Conservation (phyloP, 1,140 invertebrate species). For the Pogonomyrmex californicus region DNA sequence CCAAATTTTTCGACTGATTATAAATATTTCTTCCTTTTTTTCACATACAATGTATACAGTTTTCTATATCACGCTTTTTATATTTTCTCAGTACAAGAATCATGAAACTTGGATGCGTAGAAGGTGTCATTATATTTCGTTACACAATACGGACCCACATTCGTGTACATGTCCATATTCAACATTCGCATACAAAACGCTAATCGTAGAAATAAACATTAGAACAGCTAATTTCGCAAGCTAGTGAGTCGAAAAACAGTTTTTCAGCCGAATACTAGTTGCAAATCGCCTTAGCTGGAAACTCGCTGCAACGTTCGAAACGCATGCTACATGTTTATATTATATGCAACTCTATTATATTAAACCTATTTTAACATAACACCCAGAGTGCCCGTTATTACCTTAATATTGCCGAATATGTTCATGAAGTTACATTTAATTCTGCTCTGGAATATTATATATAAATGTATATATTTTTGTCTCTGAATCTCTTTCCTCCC, state of each 20-base stretch:
- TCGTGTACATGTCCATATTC: constrained; percentile 21
- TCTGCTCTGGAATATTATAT: constrained; percentile 14
- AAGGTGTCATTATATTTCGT: constrained; percentile 9
- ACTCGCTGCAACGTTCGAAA: constrained; percentile 48
- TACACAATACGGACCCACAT: constrained; percentile 18
- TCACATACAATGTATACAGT: constrained; percentile 2
- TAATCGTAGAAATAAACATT: constrained; percentile 30
- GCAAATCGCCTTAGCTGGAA: constrained; percentile 22
- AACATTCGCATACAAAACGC: constrained; percentile 9
- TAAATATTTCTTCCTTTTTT: not conserved
- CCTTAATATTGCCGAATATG: constrained; percentile 23
- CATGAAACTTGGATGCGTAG: constrained; percentile 22
- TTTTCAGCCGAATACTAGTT: constrained; percentile 44
- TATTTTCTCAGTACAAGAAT: not conserved
- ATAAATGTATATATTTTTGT: constrained; percentile 62
- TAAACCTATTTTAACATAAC: constrained; percentile 37
- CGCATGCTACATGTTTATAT: constrained; percentile 58
- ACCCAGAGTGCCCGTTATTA: constrained; percentile 62
- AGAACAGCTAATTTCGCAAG: constrained; percentile 31
- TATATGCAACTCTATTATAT: constrained; percentile 55
- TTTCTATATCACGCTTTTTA: constrained; percentile 25
- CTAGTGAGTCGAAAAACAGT: constrained; percentile 30
- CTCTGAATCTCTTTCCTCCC: constrained; percentile 4
- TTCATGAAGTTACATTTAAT: constrained; percentile 62
- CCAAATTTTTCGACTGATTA: not conserved